Base-by-base conservation (phyloP, 2,113 vertebrate genomes). In the Atherinomorus stipes region DNA sequence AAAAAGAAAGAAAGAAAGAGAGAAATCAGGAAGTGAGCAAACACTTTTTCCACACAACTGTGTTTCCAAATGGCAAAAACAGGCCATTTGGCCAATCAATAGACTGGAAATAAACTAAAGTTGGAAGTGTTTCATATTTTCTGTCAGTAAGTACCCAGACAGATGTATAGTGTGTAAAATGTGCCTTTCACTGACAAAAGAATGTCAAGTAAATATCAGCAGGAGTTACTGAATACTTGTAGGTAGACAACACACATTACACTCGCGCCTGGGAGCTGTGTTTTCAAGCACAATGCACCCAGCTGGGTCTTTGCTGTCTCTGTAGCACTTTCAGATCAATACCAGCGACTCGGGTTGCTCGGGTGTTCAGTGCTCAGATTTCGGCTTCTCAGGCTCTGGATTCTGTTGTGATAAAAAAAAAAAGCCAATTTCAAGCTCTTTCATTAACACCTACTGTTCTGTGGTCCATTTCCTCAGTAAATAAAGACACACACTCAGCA, bases 301-400 rank as follows among this genome's bases (percentile, higher is more conserved):
- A 37, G 34, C 54, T 7, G 4, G 26, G 18, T 23, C 21, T 15
- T 15, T 50, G 66, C 61, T 47, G 3, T 31, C 26, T 50, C 25
- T 52, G 53, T 63, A 74, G 31, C 66, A 71, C 73, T 31, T 60
- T n/a, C 31, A 77, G 65, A 77, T 86, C 76, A 71, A 80, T 86
- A 79, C 18, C n/a, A 58, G 57, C 50, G 22, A 86, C 60, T 83
- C 60, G 76, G 68, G 44, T 37, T 63, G 64, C 64, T 72, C 65
- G 42, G 22, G 63, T 61, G 66, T 61, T 59, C 76, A 64, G 37
- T 47, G 42, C 59, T 64, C 49, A 64, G 31, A 66, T 49, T 53
- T 71, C 70, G 67, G 49, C 37, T 40, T 54, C 64, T 78, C 44
- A 78, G n/a, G 60, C 45, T 64, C 18, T 60, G 67, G 64, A 11